Percentiles rank a stretch among this genome's conserved stretches.
These are phyloP conservation scores for Bufo gargarizans DNA, from an alignment of 2,113 vertebrate species.

Conservation along the genomic window DNA sequence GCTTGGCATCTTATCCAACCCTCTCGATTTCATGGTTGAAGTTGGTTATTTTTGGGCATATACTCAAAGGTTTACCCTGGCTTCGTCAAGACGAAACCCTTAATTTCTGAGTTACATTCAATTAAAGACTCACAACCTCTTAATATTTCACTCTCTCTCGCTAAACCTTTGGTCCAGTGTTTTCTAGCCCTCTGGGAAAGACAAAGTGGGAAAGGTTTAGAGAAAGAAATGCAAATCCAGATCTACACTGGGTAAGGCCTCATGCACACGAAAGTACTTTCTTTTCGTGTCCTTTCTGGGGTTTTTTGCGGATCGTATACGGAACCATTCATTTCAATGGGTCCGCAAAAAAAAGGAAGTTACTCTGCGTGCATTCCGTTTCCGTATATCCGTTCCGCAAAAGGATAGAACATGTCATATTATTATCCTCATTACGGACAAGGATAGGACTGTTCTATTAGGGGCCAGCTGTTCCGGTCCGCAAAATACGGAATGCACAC, in stretches of 20 bases:
- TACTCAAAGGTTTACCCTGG: conserved; percentile 98
- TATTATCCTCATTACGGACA: too few species aligned
- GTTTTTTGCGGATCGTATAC: too few species aligned
- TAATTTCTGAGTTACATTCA: conserved; percentile 86
- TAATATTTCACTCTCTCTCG: conserved; percentile 98
- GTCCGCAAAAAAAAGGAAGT: too few species aligned
- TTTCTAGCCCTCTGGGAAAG: conserved; percentile 99
- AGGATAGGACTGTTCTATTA: too few species aligned
- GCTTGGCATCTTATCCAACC: neutral
- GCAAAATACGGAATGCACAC: too few species aligned
- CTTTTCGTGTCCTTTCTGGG: too few species aligned
- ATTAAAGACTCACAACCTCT: conserved; percentile 98
- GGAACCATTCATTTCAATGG: too few species aligned
- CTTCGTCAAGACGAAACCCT: conserved; percentile 82
- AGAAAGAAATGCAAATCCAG: conserved; percentile 75
- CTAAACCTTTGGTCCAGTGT: conserved; percentile 97
- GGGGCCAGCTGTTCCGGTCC: too few species aligned
- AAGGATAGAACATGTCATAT: too few species aligned
- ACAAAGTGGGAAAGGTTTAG: conserved; percentile 98
- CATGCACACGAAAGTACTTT: too few species aligned
- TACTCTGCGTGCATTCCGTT: too few species aligned
- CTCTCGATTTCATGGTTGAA: neutral
- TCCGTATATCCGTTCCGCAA: too few species aligned
- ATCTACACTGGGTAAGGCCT: conserved; percentile 63
- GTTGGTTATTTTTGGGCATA: conserved; percentile 73